These are phyloP conservation scores for Tachina lurida DNA, from an alignment of 2,888 invertebrate species.

Conservation along the genomic window DNA sequence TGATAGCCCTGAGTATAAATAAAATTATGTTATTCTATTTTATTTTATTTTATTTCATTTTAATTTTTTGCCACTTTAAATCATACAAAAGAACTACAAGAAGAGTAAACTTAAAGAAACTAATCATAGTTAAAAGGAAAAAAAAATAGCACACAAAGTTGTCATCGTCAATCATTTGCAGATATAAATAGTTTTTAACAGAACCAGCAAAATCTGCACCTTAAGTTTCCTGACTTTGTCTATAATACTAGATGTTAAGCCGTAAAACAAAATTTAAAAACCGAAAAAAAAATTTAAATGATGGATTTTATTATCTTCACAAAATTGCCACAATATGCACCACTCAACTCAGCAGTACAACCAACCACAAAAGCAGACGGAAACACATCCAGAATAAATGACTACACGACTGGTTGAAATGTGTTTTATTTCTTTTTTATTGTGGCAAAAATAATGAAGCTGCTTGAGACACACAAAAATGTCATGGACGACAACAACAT, in stretches of 20 bases:
- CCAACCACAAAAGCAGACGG: neutral
- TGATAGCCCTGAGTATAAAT: no score
- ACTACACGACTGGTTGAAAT: neutral
- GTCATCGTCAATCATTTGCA: constrained; percentile 61
- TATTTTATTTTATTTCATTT: no score
- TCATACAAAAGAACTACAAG: no score
- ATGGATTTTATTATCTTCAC: neutral
- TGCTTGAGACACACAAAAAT: constrained; percentile 5
- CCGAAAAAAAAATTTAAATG: neutral
- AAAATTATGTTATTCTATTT: no score
- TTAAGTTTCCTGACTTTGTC: neutral
- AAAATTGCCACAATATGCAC: neutral
- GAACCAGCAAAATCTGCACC: neutral
- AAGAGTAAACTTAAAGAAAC: no score
- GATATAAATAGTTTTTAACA: constrained; percentile 45
- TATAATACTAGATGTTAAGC: neutral
- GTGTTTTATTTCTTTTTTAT: neutral
- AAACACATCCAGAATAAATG: constrained; percentile 12
- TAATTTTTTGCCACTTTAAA: no score
- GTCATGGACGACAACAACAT: neutral
- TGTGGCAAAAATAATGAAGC: neutral
- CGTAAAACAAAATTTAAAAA: neutral
- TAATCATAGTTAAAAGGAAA: neutral
- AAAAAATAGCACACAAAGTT: constrained; percentile 17
- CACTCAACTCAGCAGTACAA: neutral